Base-by-base conservation (phyloP, 2,113 vertebrate genomes). In the Oostethus manadensis region DNA sequence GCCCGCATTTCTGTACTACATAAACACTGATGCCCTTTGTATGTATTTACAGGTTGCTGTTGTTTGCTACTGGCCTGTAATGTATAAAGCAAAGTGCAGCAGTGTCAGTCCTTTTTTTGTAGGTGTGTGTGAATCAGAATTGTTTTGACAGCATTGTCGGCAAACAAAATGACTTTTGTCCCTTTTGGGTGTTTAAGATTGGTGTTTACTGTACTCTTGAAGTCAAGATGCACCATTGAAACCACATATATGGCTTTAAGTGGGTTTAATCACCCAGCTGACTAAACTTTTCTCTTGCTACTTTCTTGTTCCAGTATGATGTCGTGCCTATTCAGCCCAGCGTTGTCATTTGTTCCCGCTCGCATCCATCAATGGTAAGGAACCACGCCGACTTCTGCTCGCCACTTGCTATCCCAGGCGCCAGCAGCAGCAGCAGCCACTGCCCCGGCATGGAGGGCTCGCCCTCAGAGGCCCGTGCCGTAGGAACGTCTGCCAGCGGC, bases 351-450 rank as follows among this genome's bases (percentile, higher is more conserved):
- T 95, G 96, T 88, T 92, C 96, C 88, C 94, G 96, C 82, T 92
- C 92, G 89, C 51, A 94, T 77, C 92, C 94, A 89, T 94, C 95
- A 82, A 96, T 99, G 94, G 94, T 97, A 93, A 98, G 94, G 91
- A 94, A 86, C 87, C 92, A 96, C 85, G 86, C 91, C 35, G 94
- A 98, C 80, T 90, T 93, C 85, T 88, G 90, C 84, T 80, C 89
- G 79, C 87, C 92, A 79, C 86, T 93, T 80, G 88, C 89, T 76
- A 82, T 93, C 81, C 81, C 93, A 66, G 80, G 89, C 77, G 89
- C 90, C 84, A 91, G 92, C 84, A 91, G 88, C 88, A 91, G 93
- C 84, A 91, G 88, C 88, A 90, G 93, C 83, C 89, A 91, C 63
- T 90, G 90, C 46, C 77, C 91, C 66, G 88, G 84, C 84, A 97